Percentiles rank a stretch among this genome's conserved stretches.
Evolutionary conservation across 2,888 invertebrate species (phyloP).

Genomic region (Melieria omissa): DNA sequence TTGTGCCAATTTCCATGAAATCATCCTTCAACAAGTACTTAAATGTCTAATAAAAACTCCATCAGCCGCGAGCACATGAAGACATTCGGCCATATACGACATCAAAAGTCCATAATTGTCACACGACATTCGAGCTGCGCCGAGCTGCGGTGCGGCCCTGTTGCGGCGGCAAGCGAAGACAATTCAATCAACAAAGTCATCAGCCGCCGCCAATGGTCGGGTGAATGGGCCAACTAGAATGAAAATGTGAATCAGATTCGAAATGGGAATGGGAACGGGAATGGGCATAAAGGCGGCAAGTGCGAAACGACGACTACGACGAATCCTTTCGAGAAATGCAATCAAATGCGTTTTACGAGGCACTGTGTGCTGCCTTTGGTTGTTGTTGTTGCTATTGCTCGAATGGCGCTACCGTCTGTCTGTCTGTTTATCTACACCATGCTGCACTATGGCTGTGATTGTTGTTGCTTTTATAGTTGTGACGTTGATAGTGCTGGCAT

Average conservation of each 20-base stretch:
- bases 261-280: not conserved
- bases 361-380: constrained; percentile 24
- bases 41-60: constrained; percentile 32
- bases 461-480: constrained; percentile 24
- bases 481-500: constrained; percentile 31
- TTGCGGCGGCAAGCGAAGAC: constrained; percentile 39
- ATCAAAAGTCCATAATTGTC: constrained; percentile 28
- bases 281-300: not conserved
- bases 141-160: not conserved
- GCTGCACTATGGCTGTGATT: constrained; percentile 20
- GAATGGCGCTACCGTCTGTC: not conserved
- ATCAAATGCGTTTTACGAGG: constrained; percentile 32
- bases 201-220: constrained; percentile 3
- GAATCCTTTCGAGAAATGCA: constrained; percentile 33
- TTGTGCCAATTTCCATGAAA: not conserved
- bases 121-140: constrained; percentile 2
- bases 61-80: constrained; percentile 26
- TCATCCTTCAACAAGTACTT: constrained; percentile 33
- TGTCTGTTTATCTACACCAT: not conserved
- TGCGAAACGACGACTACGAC: constrained; percentile 1
- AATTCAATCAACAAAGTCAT: constrained; percentile 57
- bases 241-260: not conserved
- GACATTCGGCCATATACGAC: constrained; percentile 2
- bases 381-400: not conserved
- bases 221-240: not conserved